Evolutionary conservation across 1,140 invertebrate species (phyloP).

Genomic region (Neodiprion fabricii): DNA sequence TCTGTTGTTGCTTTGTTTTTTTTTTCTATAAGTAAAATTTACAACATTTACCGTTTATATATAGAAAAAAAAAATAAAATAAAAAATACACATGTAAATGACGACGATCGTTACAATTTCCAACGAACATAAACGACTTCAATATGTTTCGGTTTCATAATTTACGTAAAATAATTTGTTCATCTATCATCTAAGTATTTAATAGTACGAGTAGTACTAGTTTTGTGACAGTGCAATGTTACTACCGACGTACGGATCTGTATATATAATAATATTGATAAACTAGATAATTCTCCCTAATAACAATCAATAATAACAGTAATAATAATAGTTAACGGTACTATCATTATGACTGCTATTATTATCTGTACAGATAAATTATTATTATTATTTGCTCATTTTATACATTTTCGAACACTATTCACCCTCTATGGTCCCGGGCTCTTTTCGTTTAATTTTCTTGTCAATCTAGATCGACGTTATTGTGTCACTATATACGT

Average conservation of each 20-base stretch:
- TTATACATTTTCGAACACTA: background rate
- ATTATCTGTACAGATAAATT: conserved; percentile 9
- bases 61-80: background rate
- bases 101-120: background rate
- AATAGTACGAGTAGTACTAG: background rate
- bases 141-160: background rate
- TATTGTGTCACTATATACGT: too few species aligned
- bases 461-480: too few species aligned
- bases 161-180: background rate
- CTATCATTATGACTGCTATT: conserved; percentile 9
- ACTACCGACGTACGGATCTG: background rate
- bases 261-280: background rate
- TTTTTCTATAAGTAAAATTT: background rate
- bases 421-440: conserved; percentile 1
- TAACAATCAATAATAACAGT: conserved; percentile 15
- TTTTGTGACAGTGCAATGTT: background rate
- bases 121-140: background rate
- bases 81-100: background rate
- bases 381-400: background rate
- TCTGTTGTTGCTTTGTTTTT: too few species aligned
- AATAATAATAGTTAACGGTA: conserved; percentile 1
- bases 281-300: conserved; percentile 9
- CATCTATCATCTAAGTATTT: background rate
- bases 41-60: conserved; percentile 6
- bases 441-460: background rate